Evolutionary conservation across 2,888 invertebrate genomes (phyloP), one percentile per base, ranked within the genome.

Genomic region (Sinodicranocentrus sp.): DNA sequence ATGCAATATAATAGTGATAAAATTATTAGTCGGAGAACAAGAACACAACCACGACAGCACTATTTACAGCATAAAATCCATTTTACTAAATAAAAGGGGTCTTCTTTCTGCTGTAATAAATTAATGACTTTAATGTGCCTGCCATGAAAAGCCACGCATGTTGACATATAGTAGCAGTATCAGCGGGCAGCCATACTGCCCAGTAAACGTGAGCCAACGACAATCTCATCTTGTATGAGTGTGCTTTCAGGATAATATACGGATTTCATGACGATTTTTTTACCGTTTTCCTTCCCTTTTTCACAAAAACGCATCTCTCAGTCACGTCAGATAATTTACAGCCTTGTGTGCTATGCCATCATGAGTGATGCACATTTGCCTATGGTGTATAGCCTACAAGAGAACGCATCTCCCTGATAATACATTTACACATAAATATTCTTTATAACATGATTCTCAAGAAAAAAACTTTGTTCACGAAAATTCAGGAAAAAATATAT

Each of bases 291-390:
- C 76, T 82, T 76, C 82, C 76, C 76, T 61, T 82, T 80, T 72
- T 57, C 21, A 33, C 10, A 63, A 76, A 76, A 63, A 65, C 70
- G 82, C 63, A 82, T 71, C 75, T 48, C 25, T 82, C 82, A 82
- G 82, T 82, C 82, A 82, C 82, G 76, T 82, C 82, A 82, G 76
- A 75, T 82, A 82, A 82, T 82, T 82, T 82, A 82, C 82, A 82
- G 71, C 82, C 70, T 26, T 70, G 73, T 82, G 73, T 54, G 21
- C 48, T 28, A 78, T 67, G 71, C 70, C 44, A 59, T 54, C 2
- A 28, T 39, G n/a, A 1, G 59, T 59, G 54, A 57, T 44, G 44
- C 25, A 21, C 44, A 15, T 61, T 23, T 44, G 28, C 23, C 13
- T 2, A 39, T 23, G 21, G 26, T 44, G 25, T 73, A 25, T 19